phyloP scores from a whole-genome alignment of 2,888 invertebrate species.

The Diogma glabrata region DNA sequence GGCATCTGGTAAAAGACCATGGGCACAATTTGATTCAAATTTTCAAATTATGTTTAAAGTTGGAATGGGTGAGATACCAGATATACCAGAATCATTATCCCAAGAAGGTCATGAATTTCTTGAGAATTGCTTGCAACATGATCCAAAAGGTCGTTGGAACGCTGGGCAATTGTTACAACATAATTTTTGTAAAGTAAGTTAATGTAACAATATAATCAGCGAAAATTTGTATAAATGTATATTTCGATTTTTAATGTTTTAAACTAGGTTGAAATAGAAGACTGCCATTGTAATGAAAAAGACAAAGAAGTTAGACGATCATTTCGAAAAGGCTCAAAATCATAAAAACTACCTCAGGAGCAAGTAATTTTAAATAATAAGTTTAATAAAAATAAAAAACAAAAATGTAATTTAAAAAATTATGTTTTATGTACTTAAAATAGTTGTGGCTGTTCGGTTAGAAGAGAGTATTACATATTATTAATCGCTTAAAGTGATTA shows the following conservation, averaged over 20 bases:
- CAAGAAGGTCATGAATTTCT: conserved; percentile 77
- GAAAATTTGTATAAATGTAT: no score
- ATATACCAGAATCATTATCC: conserved; percentile 61
- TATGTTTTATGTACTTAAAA: no score
- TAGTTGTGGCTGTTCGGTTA: no score
- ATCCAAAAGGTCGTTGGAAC: conserved; percentile 59
- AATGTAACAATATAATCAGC: background rate
- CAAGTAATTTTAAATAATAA: no score
- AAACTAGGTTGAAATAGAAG: background rate
- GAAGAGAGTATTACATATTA: no score
- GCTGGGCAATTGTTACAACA: conserved; percentile 61
- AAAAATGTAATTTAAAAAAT: no score
- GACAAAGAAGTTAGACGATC: conserved; percentile 7
- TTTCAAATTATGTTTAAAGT: conserved; percentile 95
- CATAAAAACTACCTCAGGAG: no score
- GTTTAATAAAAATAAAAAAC: no score
- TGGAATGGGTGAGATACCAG: conserved; percentile 80
- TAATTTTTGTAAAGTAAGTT: conserved; percentile 54
- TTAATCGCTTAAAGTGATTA: no score
- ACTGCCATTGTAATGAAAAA: conserved; percentile 7
- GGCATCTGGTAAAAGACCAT: conserved; percentile 87
- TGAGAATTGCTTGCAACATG: conserved; percentile 65
- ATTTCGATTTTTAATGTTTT: background rate
- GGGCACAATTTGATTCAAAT: conserved; percentile 85
- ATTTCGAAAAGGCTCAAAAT: conserved; percentile 1